phyloP scores from a whole-genome alignment of 2,797 vertebrate species.

The Ptychadena robeensis region DNA sequence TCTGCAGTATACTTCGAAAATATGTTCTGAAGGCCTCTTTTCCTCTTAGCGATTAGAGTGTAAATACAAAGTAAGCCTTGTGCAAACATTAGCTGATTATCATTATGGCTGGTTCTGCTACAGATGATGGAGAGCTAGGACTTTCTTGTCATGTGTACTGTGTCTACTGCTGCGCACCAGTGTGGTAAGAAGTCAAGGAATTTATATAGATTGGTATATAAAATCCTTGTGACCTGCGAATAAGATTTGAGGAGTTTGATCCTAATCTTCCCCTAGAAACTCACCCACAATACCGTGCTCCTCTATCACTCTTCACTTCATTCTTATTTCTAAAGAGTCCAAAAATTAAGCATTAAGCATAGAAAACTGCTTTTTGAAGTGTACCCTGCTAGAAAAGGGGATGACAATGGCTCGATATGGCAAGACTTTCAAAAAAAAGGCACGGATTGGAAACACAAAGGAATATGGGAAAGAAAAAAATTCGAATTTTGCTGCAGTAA shows the following conservation, averaged over 20 bases:
- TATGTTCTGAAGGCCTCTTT: background rate
- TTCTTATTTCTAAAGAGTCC: background rate
- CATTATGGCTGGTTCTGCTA: background rate
- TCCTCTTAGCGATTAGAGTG: slow-evolving; percentile 1
- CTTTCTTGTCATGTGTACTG: too few species aligned
- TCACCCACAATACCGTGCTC: too few species aligned
- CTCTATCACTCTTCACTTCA: background rate
- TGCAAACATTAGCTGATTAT: background rate
- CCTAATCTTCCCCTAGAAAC: background rate
- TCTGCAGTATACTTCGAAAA: background rate
- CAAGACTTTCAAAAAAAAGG: too few species aligned
- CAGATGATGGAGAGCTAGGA: background rate
- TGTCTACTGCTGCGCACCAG: background rate
- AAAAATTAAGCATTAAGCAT: too few species aligned
- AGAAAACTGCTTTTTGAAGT: too few species aligned
- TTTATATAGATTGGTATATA: background rate
- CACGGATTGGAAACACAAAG: too few species aligned
- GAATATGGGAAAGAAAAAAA: too few species aligned
- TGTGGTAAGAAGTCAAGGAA: background rate
- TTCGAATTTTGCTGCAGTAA: too few species aligned
- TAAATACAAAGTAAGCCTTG: slow-evolving; percentile 16
- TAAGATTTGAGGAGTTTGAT: background rate
- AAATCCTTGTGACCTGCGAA: background rate
- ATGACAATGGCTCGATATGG: too few species aligned
- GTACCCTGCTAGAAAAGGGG: too few species aligned